Conservation (phyloP, 2,113 vertebrate genomes). For the Aix galericulata region DNA sequence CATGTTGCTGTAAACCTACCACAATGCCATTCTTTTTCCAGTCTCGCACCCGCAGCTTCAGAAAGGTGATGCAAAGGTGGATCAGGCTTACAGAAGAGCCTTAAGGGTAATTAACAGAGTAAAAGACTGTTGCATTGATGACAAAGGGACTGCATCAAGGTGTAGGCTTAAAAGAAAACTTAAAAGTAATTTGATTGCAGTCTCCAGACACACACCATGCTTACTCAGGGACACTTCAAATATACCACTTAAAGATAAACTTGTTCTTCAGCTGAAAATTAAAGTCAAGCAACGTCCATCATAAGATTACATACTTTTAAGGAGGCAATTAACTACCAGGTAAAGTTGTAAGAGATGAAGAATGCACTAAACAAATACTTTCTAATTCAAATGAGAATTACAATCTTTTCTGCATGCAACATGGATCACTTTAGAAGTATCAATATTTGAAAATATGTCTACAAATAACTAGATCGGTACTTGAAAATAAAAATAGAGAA, state of each 20-base stretch:
- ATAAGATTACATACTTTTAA: neutral
- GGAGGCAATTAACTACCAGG: neutral
- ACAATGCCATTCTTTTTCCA: neutral
- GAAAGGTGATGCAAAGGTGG: neutral
- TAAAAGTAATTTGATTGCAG: neutral
- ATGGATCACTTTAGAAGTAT: neutral
- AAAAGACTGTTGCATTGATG: neutral
- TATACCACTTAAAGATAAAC: neutral
- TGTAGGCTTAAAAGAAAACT: neutral
- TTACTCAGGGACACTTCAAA: neutral
- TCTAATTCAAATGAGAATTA: neutral
- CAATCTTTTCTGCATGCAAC: neutral
- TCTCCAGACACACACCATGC: neutral
- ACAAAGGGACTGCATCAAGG: neutral
- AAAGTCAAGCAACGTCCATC: neutral
- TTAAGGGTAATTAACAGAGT: neutral
- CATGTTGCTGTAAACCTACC: neutral
- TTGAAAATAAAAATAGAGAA: neutral
- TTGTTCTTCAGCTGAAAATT: neutral
- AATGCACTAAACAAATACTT: neutral
- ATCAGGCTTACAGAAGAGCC: neutral
- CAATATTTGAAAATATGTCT: neutral
- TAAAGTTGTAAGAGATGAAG: neutral
- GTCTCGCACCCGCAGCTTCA: neutral
- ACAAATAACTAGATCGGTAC: neutral